Evolutionary conservation across 1,140 invertebrate species (phyloP), one percentile per base, ranked within the genome.

Genomic region (Littorina saxatilis): DNA sequence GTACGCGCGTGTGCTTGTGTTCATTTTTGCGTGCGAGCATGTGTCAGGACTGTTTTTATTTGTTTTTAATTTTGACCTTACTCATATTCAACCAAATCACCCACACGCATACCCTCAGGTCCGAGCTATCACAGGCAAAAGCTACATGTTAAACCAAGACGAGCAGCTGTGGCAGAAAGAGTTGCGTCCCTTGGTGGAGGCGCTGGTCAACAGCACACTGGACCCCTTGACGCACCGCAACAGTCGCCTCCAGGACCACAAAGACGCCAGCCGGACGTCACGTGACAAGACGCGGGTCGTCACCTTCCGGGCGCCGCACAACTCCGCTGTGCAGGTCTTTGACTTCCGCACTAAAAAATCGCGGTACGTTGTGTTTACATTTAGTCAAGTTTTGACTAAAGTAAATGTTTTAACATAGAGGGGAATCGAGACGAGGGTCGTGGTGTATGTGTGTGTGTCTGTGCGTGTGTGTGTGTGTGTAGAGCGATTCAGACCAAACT

Each of bases 281-380:
- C 79, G 92, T 3, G 91, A 93, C 78, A 92, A 92, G 79, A 93
- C 90, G 5, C 82, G 81, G 17, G 93, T 93, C 5, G 87, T 94
- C 3, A 92, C 92, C 20, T 93, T 92, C 85, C 85, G 93, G 82
- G 93, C 94, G 15, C 94, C 94, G 15, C 94, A 94, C 85, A 94
- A 94, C 90, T 93, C 93, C 9, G 93, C 93, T 73, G 93, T 94
- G n/a, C 94, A 94, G 86, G 92, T 94, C 43, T 94, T 94, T 89
- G 93, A 94, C 88, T 94, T 93, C 83, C 93, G 93, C 80, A 91
- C 91, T 63, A 94, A 94, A 82, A 93, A 92, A 87, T 92, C 93
- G 9, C 90, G 93, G 93, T 93, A 87, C 82, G 83, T 80, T 11
- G 50, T 52, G 9, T 52, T 52, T 52, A n/a, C n/a, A n/a, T n/a